phyloP scores from a whole-genome alignment of 2,797 vertebrate species.

The Onychomys torridus region DNA sequence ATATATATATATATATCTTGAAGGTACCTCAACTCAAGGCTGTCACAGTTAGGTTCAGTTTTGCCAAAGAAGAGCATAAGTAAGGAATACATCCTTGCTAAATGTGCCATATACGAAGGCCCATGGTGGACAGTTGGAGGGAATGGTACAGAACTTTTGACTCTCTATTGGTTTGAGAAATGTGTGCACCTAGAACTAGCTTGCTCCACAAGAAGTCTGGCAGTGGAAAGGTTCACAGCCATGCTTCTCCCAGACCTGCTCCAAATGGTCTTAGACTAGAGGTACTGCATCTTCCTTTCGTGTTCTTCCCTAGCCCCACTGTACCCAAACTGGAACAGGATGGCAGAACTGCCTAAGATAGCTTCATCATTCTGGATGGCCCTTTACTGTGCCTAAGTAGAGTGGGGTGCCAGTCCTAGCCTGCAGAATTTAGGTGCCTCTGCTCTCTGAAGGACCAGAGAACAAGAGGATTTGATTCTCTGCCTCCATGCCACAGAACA shows the following conservation, averaged over 20 bases:
- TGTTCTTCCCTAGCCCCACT: neutral
- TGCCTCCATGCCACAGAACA: neutral
- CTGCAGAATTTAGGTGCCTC: neutral
- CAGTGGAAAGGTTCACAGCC: neutral
- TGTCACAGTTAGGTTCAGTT: slow-evolving; percentile 35
- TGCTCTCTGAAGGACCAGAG: neutral
- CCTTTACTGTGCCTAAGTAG: neutral
- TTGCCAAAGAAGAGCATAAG: neutral
- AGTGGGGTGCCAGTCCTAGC: neutral
- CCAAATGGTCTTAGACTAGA: neutral
- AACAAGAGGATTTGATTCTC: neutral
- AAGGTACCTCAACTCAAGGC: neutral
- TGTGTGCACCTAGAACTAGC: neutral
- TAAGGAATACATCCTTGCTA: neutral
- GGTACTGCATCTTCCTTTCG: neutral
- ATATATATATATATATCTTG: too few relatives aligned
- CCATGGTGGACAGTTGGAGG: neutral
- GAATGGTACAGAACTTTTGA: slow-evolving; percentile 31
- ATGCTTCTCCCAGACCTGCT: neutral
- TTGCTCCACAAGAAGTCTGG: neutral
- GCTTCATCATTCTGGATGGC: neutral
- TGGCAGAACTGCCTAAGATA: neutral
- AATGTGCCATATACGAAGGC: neutral
- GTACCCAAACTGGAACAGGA: neutral
- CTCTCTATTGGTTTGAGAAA: neutral